These are phyloP conservation scores for Rhodinocichla rosea DNA, from an alignment of 2,113 vertebrate species.

Conservation along the genomic window DNA sequence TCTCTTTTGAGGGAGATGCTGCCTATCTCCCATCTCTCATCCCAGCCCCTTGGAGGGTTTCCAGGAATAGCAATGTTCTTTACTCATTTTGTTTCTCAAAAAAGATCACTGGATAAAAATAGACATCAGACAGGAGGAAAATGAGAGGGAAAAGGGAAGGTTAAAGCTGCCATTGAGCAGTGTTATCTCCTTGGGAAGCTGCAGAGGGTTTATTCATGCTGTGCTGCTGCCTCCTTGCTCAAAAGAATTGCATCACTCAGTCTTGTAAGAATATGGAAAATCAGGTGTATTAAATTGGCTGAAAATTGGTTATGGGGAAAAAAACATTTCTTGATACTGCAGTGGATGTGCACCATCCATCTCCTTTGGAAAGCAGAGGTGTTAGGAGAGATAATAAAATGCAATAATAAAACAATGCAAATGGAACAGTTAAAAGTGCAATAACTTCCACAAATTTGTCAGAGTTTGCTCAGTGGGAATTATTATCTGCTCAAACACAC, in stretches of 20 bases:
- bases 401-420: background rate
- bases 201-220: background rate
- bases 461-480: background rate
- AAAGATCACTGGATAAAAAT: conserved; percentile 5
- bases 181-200: background rate
- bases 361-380: background rate
- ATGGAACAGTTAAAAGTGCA: background rate
- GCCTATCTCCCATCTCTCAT: background rate
- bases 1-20: background rate
- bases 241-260: background rate
- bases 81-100: background rate
- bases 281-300: background rate
- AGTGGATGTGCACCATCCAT: background rate
- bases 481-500: background rate
- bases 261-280: background rate
- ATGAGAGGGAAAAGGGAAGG: background rate
- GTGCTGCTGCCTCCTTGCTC: background rate
- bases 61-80: background rate
- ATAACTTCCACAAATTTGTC: background rate
- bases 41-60: background rate
- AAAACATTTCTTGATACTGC: background rate
- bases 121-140: background rate
- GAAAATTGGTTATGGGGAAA: background rate
- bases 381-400: background rate
- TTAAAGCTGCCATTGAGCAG: background rate